Evolutionary conservation across 2,797 vertebrate genomes (phyloP), one percentile per base, ranked within the genome.

Genomic region (Betta splendens): DNA sequence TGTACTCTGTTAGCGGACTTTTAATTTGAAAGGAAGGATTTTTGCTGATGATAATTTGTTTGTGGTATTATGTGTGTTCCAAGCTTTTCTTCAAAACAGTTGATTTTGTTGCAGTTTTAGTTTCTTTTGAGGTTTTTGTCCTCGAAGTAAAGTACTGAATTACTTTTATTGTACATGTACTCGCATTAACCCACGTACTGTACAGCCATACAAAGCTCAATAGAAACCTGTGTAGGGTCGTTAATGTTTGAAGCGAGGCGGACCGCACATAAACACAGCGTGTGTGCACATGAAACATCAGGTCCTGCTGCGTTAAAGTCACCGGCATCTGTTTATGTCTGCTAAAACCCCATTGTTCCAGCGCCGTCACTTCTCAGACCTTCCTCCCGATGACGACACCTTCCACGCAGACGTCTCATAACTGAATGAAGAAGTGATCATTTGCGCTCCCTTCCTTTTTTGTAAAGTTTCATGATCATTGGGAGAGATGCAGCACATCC

Each of bases 261-360:
- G 49, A 78, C 77, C 64, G 68, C 69, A 84, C 79, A 84, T 74
- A 86, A 84, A 86, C 80, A 84, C 51, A 37, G 62, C 9, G 2
- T 85, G 80, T 87, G 67, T 83, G 52, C 31, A 86, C 77, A 70
- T 48, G 42, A 85, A 82, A 88, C 81, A 85, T 11, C 36, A 17
- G 33, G 69, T 47, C 38, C 71, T 54, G 64, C 70, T 60, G 71
- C 78, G 69, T 72, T 72, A 76, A 64, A 72, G 69, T 81, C 80
- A 78, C 54, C 62, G 11, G 49, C 28, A 26, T 61, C 32, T 50
- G 3, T 31, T 2, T 49, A 57, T 62, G 51, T 59, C 38, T 36
- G 15, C 40, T 36, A 26, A 20, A 38, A 65, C 28, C 42, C 15
- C 3, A 13, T 36, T 6, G 0, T 17, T 31, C 58, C 44, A 23